Percentiles rank a stretch among this genome's conserved stretches.
Conservation (phyloP, 2,888 invertebrate genomes). For the Candidula unifasciata region DNA sequence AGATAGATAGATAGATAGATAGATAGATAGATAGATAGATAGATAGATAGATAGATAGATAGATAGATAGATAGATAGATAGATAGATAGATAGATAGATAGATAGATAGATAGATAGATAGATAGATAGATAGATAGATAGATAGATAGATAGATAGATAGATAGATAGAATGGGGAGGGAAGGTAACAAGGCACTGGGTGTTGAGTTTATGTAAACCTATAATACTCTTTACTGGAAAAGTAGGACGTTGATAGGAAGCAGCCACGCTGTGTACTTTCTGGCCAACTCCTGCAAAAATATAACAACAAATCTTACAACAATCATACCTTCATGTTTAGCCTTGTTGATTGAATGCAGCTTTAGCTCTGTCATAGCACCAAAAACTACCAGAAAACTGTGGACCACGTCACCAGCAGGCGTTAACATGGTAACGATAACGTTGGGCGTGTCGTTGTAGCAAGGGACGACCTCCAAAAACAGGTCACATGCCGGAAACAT, state of each 20-base stretch:
- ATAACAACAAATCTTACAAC: too few relatives aligned
- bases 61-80: background rate
- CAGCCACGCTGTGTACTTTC: too few relatives aligned
- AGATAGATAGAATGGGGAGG: too few relatives aligned
- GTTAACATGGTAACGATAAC: slow-evolving; percentile 48
- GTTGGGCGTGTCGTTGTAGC: slow-evolving; percentile 44
- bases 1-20: too few relatives aligned
- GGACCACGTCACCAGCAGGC: slow-evolving; percentile 31
- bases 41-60: background rate
- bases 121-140: too few relatives aligned
- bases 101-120: too few relatives aligned
- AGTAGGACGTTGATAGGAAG: background rate
- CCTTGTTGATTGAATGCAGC: slow-evolving; percentile 19
- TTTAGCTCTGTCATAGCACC: slow-evolving; percentile 21
- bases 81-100: too few relatives aligned
- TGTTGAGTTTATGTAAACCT: background rate
- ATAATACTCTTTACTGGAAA: background rate
- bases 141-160: too few relatives aligned
- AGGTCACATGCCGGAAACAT: slow-evolving; percentile 39
- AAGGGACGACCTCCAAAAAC: slow-evolving; percentile 43
- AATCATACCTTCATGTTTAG: slow-evolving; percentile 38
- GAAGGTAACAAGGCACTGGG: too few relatives aligned
- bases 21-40: too few relatives aligned
- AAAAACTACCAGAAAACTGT: slow-evolving; percentile 34
- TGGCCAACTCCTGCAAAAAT: too few relatives aligned